Percentiles rank a stretch among this genome's conserved stretches.
Conservation (phyloP, 2,113 vertebrate genomes). For the Pristiophorus japonicus region DNA sequence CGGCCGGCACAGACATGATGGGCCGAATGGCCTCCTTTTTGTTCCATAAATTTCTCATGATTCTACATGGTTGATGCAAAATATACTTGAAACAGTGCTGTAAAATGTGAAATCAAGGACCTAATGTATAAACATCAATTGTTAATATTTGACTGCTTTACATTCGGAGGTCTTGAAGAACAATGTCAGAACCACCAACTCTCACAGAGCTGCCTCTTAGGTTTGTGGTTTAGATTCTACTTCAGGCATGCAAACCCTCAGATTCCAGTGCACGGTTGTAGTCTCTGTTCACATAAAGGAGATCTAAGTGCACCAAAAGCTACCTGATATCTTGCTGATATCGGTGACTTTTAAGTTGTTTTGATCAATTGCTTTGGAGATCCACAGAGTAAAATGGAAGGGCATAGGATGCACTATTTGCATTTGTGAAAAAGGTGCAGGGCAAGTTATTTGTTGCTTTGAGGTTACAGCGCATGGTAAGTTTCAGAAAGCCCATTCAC, state of each 20-base stretch:
- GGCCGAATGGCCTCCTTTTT: too few species aligned
- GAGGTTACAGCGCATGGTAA: neutral
- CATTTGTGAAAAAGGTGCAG: neutral
- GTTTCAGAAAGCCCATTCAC: neutral
- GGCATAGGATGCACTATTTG: neutral
- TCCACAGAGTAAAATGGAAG: neutral
- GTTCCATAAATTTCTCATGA: too few species aligned
- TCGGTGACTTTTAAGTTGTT: neutral
- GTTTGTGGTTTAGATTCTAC: neutral
- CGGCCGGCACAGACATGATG: too few species aligned
- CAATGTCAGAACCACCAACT: neutral
- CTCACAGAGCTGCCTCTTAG: neutral
- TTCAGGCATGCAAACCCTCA: neutral
- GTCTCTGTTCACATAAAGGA: neutral
- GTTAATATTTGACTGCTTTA: neutral
- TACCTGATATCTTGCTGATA: neutral
- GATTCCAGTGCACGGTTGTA: neutral
- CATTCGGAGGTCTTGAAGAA: neutral
- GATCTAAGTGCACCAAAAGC: neutral
- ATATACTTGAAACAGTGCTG: neutral
- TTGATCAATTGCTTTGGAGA: neutral
- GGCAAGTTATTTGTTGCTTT: neutral
- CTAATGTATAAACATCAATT: neutral
- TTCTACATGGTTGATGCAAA: neutral
- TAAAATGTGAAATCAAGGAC: neutral